phyloP scores from a whole-genome alignment of 2,888 invertebrate genomes.

The Strigamia transsilvanica region DNA sequence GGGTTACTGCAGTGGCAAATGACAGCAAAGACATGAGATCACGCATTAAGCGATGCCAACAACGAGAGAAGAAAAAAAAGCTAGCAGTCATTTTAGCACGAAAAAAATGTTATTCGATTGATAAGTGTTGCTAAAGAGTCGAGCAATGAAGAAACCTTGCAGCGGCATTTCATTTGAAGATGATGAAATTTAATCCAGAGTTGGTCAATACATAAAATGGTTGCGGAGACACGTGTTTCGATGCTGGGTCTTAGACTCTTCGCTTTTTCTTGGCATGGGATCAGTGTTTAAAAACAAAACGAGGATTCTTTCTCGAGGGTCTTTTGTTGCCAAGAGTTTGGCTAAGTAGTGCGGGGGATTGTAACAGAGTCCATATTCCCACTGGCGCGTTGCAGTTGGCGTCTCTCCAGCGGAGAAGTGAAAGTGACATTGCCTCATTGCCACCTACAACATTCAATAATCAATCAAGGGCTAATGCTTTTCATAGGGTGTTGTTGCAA shows the following conservation, averaged over 20 bases:
- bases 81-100: not conserved
- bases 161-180: slow-evolving; percentile 7
- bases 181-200: not conserved
- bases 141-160: not conserved
- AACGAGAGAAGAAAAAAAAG: not conserved
- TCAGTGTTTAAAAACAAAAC: not conserved
- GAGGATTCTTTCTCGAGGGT: not conserved
- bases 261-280: not conserved
- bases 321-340: slow-evolving; percentile 8
- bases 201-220: not conserved
- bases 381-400: not conserved
- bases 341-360: slow-evolving; percentile 3
- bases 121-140: not conserved
- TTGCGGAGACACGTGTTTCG: not conserved
- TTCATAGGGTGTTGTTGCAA: slow-evolving; percentile 2
- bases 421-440: slow-evolving; percentile 8
- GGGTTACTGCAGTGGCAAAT: not conserved
- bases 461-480: not conserved
- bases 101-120: no score
- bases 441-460: slow-evolving; percentile 8
- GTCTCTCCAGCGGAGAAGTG: not conserved
- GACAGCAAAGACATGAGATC: not conserved
- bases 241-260: not conserved
- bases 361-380: not conserved
- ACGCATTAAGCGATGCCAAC: not conserved